Evolutionary conservation across 2,113 vertebrate genomes (phyloP).

Genomic region (Leptobrachium leishanense): DNA sequence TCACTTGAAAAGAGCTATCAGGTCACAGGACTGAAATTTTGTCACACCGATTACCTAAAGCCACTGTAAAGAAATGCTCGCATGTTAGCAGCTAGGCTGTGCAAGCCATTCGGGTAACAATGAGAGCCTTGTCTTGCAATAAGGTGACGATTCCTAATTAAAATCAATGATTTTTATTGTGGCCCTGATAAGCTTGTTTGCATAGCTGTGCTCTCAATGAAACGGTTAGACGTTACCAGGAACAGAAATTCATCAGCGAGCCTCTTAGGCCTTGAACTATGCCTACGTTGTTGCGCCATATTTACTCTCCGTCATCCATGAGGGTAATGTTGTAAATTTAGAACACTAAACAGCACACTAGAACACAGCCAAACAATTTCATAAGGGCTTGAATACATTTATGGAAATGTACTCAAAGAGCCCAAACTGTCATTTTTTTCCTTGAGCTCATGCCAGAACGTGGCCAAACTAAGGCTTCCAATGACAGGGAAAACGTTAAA

Average conservation of each 20-base stretch:
- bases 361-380: constrained; percentile 55
- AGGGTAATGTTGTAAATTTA: constrained; percentile 59
- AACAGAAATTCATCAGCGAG: constrained; percentile 53
- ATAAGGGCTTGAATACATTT: constrained; percentile 58
- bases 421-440: constrained; percentile 58
- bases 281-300: constrained; percentile 52
- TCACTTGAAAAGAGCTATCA: constrained; percentile 58
- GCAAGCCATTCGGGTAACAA: constrained; percentile 60
- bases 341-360: constrained; percentile 55
- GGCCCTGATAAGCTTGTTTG: constrained; percentile 67
- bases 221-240: constrained; percentile 60
- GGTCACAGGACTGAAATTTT: constrained; percentile 63
- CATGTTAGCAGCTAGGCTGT: constrained; percentile 57
- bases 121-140: constrained; percentile 63
- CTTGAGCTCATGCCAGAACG: constrained; percentile 58
- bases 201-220: constrained; percentile 64
- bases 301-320: constrained; percentile 59
- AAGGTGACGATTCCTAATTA: constrained; percentile 67
- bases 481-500: constrained; percentile 56
- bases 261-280: constrained; percentile 57
- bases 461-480: constrained; percentile 59
- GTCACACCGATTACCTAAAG: constrained; percentile 63
- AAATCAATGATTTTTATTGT: constrained; percentile 69
- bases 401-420: constrained; percentile 60
- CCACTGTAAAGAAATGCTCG: constrained; percentile 58